Base-by-base conservation (phyloP, 35 echinoderm and acorn worm species). In the Nesometra sesokonis region DNA sequence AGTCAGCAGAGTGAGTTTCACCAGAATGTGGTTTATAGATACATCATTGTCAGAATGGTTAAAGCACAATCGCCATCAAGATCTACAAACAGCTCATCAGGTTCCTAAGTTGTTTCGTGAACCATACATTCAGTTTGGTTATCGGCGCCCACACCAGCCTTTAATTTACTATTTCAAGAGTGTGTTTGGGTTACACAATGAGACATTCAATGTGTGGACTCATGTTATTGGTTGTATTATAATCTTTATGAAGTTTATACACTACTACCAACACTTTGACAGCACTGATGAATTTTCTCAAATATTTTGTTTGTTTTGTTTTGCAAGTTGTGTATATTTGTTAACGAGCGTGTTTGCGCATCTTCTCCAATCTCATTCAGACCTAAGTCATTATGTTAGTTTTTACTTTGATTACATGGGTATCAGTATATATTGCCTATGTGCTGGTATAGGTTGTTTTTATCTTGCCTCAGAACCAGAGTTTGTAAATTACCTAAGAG, bases 321-420 rank as follows among this genome's bases (percentile, higher is more conserved):
- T 86, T n/a, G 78, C 89, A n/a, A 85, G 92, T 82, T 91, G 89
- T 47, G 46, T 35, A 5, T 93, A 93, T 79, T 38, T 84, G 31
- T 84, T 97, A 3, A 76, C 90, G 29, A 97, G 95, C 47, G 85
- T 78, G 0, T 32, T 93, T 3, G 95, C 95, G 0, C 95, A 97
- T 81, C 87, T 97, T 23, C 89, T 93, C 37, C 95, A 93, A 23
- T 97, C 95, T 3, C 89, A 91, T 29, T 90, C 87, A 46, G 89
- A 93, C 67, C 37, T 93, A 34, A 91, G 82, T 29, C 95, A 97
- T 76, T 87, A 97, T 47, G 91, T 89, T 0, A 93, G 91, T 81
- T 97, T 93, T 86, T 97, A 90, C 89, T 91, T 97, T 37, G 95
- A 97, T 36, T 97, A 97, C 67, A 39, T 93, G 17, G 95, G 95